phyloP scores from a whole-genome alignment of 2,888 invertebrate species.

The Xestia sexstrigata region DNA sequence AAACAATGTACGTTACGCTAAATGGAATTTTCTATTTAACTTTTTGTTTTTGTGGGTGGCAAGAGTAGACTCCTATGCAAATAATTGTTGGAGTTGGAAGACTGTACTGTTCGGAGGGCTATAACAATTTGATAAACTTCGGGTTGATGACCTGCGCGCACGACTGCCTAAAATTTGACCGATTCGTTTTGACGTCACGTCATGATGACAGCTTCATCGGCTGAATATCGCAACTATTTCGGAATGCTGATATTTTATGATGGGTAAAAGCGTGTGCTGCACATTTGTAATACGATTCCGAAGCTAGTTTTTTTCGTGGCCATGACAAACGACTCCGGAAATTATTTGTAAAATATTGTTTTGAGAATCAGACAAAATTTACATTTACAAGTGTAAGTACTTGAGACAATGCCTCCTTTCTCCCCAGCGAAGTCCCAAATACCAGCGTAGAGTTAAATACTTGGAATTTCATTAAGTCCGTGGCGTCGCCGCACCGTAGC shows the following conservation, averaged over 20 bases:
- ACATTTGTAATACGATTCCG: slow-evolving; percentile 4
- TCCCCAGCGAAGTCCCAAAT: slow-evolving; percentile 65
- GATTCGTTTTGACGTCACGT: slow-evolving; percentile 76
- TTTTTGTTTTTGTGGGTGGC: slow-evolving; percentile 70
- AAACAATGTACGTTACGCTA: slow-evolving; percentile 67
- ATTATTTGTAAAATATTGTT: slow-evolving; percentile 41
- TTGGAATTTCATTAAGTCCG: slow-evolving; percentile 75
- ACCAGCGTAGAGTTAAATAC: slow-evolving; percentile 63
- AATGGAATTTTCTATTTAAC: slow-evolving; percentile 67
- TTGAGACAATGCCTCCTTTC: slow-evolving; percentile 60
- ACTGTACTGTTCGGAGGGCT: slow-evolving; percentile 70
- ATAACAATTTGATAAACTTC: slow-evolving; percentile 84
- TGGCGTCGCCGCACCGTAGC: slow-evolving; percentile 66
- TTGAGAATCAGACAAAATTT: slow-evolving; percentile 45
- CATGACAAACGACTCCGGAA: slow-evolving; percentile 1
- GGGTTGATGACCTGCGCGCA: slow-evolving; percentile 86
- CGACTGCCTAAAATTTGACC: slow-evolving; percentile 83
- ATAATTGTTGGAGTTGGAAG: slow-evolving; percentile 72
- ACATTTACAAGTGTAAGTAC: slow-evolving; percentile 43
- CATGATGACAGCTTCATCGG: slow-evolving; percentile 51
- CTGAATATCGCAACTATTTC: slow-evolving; percentile 28
- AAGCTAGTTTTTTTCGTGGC: background rate
- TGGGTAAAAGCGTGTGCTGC: background rate
- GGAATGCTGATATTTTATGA: slow-evolving; percentile 20
- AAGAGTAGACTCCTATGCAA: slow-evolving; percentile 77